These are phyloP conservation scores for Notarius quadriscutis DNA, from an alignment of 2,113 vertebrate species.

Conservation along the genomic window DNA sequence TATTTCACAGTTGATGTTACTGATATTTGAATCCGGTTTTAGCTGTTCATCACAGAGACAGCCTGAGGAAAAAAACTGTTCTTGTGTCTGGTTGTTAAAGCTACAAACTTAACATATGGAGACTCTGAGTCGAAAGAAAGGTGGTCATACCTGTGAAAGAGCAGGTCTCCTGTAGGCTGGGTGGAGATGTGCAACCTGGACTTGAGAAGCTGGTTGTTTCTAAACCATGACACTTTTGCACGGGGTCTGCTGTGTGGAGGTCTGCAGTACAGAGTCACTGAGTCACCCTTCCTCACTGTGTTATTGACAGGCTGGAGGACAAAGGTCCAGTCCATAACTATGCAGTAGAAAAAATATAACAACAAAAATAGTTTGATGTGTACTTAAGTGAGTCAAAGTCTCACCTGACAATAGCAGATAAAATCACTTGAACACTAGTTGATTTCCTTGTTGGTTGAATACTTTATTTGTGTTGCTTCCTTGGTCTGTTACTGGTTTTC, in stretches of 20 bases:
- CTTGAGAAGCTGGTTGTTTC: conserved; percentile 62
- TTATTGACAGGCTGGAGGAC: conserved; percentile 64
- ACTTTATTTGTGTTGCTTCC: not conserved
- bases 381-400: not conserved
- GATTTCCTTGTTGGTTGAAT: not conserved
- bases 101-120: not conserved
- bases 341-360: conserved; percentile 36
- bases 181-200: conserved; percentile 40
- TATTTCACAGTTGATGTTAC: too few relatives aligned
- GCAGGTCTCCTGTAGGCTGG: conserved; percentile 68
- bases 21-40: too few relatives aligned
- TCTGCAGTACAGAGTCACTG: conserved; percentile 66
- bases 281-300: conserved; percentile 62
- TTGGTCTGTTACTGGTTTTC: not conserved
- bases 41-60: too few relatives aligned
- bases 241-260: conserved; percentile 68
- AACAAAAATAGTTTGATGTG: not conserved
- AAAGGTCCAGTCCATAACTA: conserved; percentile 75
- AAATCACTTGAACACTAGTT: not conserved
- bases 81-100: not conserved
- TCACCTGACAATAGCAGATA: not conserved
- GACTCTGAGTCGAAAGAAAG: not conserved
- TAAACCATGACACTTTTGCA: conserved; percentile 72
- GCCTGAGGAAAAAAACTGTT: too few relatives aligned
- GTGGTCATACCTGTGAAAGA: conserved; percentile 67